Evolutionary conservation across 2,888 invertebrate species (phyloP), one percentile per base, ranked within the genome.

Genomic region (Cinara cedri): DNA sequence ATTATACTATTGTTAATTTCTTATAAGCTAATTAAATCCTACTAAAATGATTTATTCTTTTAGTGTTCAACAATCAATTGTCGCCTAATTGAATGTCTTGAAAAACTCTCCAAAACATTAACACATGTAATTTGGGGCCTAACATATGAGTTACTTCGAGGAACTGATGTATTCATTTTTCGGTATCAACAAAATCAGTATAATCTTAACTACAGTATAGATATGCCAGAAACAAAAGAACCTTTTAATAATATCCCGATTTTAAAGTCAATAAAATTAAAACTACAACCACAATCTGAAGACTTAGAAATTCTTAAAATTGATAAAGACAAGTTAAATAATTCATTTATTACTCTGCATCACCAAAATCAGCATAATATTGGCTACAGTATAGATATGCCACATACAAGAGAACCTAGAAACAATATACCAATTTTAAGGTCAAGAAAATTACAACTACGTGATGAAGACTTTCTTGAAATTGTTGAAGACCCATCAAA

Each of bases 61-160:
- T 83, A 85, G 84, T 93, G 93, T n/a, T 94, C 94, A 8, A 93
- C 93, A 21, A 93, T 93, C 66, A 94, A 93, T 86, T 91, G 93
- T 88, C 88, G 93, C 88, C 88, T 90, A 19, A 86, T 91, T 82
- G 88, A 88, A 83, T 90, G 90, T 63, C 90, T 92, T 51, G 88
- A 90, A 62, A 88, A 90, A 83, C 87, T 93, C 26, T 88, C 89
- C 68, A 88, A 89, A 81, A 90, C 91, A 21, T 86, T 95, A 21
- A 90, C 90, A n/a, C 91, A 92, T 84, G 91, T 94, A 83, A 92
- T 93, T 82, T 93, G 94, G 92, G 94, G 93, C 72, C 91, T 95
- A 10, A 94, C 94, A 26, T 89, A 92, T 81, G 94, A 94, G 85
- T 87, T 94, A 84, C 87, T 94, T 63, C 89, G 93, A 81, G 94